A percentile compares a stretch with the other conserved stretches of the same genome.
phyloP scores from a whole-genome alignment of 2,888 invertebrate species.

The Anoncus sp. region DNA sequence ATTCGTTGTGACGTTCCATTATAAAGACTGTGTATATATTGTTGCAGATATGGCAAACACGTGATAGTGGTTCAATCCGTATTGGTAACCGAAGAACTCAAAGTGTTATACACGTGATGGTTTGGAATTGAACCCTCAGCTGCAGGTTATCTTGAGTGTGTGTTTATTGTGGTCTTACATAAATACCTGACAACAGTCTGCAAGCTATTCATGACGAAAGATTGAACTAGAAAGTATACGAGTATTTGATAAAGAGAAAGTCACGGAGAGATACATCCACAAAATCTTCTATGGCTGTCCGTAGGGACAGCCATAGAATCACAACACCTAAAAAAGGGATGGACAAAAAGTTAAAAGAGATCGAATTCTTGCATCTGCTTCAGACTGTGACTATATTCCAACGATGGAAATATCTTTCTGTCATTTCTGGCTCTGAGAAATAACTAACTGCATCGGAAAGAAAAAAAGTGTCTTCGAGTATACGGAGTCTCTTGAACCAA shows the following conservation, averaged over 20 bases:
- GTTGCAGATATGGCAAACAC: not conserved
- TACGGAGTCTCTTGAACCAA: slow-evolving; percentile 31
- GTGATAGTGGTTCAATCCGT: not conserved
- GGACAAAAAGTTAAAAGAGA: not conserved
- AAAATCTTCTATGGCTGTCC: not conserved
- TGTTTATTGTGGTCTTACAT: not conserved
- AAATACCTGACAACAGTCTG: not conserved
- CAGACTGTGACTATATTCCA: not conserved
- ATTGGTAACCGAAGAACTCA: not conserved
- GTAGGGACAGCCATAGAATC: too few relatives aligned
- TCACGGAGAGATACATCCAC: not conserved
- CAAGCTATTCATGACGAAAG: not conserved
- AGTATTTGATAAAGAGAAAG: not conserved
- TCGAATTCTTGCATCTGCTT: too few relatives aligned
- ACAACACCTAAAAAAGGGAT: not conserved
- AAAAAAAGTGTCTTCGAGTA: slow-evolving; percentile 40
- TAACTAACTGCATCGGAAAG: slow-evolving; percentile 31
- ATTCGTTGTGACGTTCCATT: slow-evolving; percentile 62
- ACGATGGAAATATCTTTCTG: slow-evolving; percentile 17
- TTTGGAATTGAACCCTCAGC: slow-evolving; percentile 18
- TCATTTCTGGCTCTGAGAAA: slow-evolving; percentile 15
- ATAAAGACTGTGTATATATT: not conserved
- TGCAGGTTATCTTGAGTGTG: not conserved
- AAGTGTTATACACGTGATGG: slow-evolving; percentile 3
- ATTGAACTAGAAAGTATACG: not conserved